phyloP scores from a whole-genome alignment of 2,888 invertebrate species.

The Idaea biselata region DNA sequence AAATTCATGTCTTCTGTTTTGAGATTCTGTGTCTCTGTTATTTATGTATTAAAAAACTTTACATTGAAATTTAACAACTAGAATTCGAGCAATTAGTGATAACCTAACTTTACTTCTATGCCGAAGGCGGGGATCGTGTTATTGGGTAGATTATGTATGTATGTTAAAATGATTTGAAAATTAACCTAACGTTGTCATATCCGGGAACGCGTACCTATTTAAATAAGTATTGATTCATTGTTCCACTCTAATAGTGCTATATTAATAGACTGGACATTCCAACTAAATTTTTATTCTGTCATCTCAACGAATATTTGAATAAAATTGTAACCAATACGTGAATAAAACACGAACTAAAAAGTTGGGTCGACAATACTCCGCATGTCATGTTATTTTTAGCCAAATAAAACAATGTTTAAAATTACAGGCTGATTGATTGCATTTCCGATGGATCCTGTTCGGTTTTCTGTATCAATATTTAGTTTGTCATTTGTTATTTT shows the following conservation, averaged over 20 bases:
- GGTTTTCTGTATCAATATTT: not conserved
- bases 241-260: not conserved
- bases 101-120: too few species aligned
- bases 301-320: not conserved
- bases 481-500: constrained; percentile 3
- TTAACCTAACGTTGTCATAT: too few species aligned
- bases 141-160: too few species aligned
- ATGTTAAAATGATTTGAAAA: too few species aligned
- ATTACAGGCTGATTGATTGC: constrained; percentile 27
- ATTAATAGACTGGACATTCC: not conserved
- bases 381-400: constrained; percentile 21
- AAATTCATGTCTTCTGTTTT: too few species aligned
- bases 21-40: too few species aligned
- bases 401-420: constrained; percentile 24
- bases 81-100: too few species aligned
- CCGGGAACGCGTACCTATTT: too few species aligned
- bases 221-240: not conserved
- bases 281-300: not conserved
- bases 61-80: too few species aligned
- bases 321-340: constrained; percentile 6
- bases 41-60: too few species aligned
- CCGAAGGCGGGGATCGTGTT: too few species aligned
- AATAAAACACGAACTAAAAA: constrained; percentile 25
- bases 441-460: constrained; percentile 18
- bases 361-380: constrained; percentile 16